phyloP scores from a whole-genome alignment of 2,113 vertebrate genomes.

The Ceratotherium simum region DNA sequence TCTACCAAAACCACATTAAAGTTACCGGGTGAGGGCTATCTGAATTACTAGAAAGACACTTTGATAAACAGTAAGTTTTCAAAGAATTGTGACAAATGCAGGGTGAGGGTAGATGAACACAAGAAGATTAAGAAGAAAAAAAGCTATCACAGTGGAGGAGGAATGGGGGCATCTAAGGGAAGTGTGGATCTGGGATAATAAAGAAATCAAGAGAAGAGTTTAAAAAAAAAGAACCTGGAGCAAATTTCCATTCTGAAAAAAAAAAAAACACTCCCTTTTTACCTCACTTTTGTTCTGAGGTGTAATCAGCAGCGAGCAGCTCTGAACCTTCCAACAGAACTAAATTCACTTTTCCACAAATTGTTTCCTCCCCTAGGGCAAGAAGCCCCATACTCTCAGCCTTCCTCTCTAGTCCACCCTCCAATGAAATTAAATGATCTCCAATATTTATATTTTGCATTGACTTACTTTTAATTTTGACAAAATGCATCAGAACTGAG shows the following conservation, averaged over 20 bases:
- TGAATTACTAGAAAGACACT: conserved; percentile 71
- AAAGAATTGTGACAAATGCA: conserved; percentile 35
- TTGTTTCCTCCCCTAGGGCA: not conserved
- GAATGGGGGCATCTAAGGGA: not conserved
- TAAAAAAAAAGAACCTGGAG: not conserved
- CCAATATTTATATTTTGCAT: not conserved
- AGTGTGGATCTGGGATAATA: not conserved
- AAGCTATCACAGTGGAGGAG: not conserved
- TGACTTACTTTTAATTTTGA: conserved; percentile 53
- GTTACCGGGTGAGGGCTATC: not conserved
- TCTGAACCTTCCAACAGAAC: not conserved
- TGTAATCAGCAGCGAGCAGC: not conserved
- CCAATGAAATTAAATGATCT: not conserved
- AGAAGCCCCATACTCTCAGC: not conserved
- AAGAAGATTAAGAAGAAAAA: not conserved
- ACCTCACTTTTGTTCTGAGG: not conserved
- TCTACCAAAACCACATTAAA: conserved; percentile 68
- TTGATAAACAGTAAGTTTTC: conserved; percentile 39
- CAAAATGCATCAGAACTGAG: conserved; percentile 30
- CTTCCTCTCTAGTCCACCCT: not conserved
- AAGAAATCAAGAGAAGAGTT: not conserved
- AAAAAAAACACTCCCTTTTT: not conserved
- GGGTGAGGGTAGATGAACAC: not conserved
- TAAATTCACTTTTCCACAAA: not conserved
- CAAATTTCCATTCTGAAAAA: not conserved